Conservation (phyloP, 1,140 invertebrate genomes). For the Trachelipus rathkii region DNA sequence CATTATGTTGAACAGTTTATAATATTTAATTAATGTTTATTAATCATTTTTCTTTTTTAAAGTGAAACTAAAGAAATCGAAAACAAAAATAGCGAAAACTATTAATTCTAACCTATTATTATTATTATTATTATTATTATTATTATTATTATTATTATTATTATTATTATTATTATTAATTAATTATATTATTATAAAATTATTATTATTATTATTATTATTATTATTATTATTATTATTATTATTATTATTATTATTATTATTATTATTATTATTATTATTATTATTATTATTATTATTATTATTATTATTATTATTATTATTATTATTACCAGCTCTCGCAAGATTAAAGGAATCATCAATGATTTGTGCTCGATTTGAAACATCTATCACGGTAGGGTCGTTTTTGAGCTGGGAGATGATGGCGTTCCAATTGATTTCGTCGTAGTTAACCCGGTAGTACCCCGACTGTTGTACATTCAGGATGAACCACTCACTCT, state of each 20-base stretch:
- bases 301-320: constrained; percentile 29
- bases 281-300: background rate
- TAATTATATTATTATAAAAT: background rate
- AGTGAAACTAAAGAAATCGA: background rate
- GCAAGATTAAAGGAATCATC: constrained; percentile 84
- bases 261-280: background rate
- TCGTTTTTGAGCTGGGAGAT: constrained; percentile 49
- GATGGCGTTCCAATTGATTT: constrained; percentile 54
- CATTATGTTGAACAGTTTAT: background rate
- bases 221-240: constrained; percentile 6
- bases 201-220: background rate
- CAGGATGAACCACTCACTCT: constrained; percentile 35
- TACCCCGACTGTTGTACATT: constrained; percentile 48
- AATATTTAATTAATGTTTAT: too few species aligned
- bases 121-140: too few species aligned
- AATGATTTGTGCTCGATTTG: constrained; percentile 61
- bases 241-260: constrained; percentile 23
- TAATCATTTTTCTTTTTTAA: background rate
- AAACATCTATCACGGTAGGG: constrained; percentile 50
- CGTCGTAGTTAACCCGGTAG: constrained; percentile 59
- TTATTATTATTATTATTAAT: background rate
- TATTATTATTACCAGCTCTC: constrained; percentile 50
- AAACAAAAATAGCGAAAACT: background rate
- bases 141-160: too few species aligned
- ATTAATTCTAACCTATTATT: too few species aligned